Base-by-base conservation (phyloP, 2,888 invertebrate species). In the Lithophane ornitopus region DNA sequence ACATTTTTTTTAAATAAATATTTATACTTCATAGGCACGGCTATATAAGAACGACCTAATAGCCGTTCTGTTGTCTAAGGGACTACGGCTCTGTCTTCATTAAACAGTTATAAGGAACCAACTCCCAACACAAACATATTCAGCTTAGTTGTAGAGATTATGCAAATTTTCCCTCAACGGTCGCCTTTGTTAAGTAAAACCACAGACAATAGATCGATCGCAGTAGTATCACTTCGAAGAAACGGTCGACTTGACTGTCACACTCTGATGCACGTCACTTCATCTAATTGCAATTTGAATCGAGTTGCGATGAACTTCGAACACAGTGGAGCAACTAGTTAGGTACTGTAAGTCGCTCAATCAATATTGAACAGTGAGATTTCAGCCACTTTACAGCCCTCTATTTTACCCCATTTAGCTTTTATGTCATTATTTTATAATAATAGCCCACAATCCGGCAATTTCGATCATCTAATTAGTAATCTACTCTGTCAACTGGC, bases 51-150 rank as follows among this genome's bases (percentile, higher is more conserved):
- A 65, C 28, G 12, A 58, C 2, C n/a, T 65, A 56, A 61, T 58
- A 67, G n/a, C 0, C 12, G 12, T 34, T 11, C 8, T 67, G 46
- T 62, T 71, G 54, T 39, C 61, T 74, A 16, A 70, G 67, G 54
- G 67, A 72, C 69, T 67, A 69, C 9, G 46, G 49, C 56, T 62
- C 26, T 12, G 41, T 62, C n/a, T 68, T 58, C 26, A 22, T 62
- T 72, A 72, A 81, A 82, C 71, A 59, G 82, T 70, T 82, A 58
- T 56, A 67, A 76, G 58, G 66, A 73, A 73, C 46, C 58, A 71
- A 54, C 68, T 74, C n/a, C 26, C 19, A 81, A 82, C 66, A 70
- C 70, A 82, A 85, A 76, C 82, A 82, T 85, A 82, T 82, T 85
- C 72, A 70, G 73, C 82, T 76, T 65, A 76, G 72, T 72, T 67